Conservation (phyloP, 2,888 invertebrate genomes). For the Dryobotodes eremita region DNA sequence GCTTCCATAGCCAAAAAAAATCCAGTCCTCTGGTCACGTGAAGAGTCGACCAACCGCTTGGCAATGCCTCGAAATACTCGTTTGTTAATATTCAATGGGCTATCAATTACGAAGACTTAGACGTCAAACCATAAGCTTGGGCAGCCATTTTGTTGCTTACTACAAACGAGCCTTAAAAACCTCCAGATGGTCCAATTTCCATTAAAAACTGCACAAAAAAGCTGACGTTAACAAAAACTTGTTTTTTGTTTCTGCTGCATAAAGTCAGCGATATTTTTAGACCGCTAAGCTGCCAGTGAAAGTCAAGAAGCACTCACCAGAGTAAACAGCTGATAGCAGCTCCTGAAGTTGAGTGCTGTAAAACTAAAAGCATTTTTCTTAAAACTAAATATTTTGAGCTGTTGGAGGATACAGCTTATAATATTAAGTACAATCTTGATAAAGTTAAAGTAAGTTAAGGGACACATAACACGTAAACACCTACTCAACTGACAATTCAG, state of each 20-base stretch:
- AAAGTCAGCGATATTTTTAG: conserved; percentile 19
- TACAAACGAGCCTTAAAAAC: not conserved
- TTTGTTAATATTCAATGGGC: not conserved
- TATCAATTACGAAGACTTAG: not conserved
- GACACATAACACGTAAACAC: not conserved
- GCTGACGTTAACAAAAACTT: not conserved
- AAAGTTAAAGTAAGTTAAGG: not conserved
- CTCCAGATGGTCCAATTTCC: not conserved
- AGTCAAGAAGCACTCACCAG: conserved; percentile 46
- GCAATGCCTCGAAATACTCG: no score
- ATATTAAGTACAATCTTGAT: not conserved
- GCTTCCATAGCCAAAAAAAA: no score
- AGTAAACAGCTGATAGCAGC: conserved; percentile 42
- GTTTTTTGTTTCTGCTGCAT: not conserved
- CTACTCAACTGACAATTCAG: not conserved
- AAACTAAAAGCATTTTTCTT: conserved; percentile 23
- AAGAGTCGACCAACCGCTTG: no score
- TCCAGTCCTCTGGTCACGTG: no score
- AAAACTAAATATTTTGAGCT: conserved; percentile 2
- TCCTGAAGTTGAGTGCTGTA: conserved; percentile 11
- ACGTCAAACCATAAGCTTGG: no score
- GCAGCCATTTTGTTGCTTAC: not conserved
- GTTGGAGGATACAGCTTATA: not conserved
- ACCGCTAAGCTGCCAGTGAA: conserved; percentile 15
- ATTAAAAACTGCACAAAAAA: not conserved